Base-by-base conservation (phyloP, 2,797 vertebrate species). In the Eurystomus glaucurus region DNA sequence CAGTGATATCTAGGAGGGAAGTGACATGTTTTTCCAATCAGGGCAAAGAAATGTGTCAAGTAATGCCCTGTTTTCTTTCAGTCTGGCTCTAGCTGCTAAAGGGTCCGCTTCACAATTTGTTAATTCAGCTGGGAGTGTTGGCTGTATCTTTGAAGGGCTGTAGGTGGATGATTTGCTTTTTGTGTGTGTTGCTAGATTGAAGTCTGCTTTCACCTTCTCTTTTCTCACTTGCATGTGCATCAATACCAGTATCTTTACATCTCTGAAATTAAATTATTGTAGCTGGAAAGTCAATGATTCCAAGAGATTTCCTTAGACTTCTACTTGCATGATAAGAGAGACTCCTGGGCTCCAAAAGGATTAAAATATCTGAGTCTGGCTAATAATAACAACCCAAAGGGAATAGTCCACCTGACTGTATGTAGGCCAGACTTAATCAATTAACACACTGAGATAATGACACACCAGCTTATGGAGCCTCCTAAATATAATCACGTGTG, bases 361-460 rank as follows among this genome's bases (percentile, higher is more conserved):
- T 97, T 87, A n/a, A 74, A 87, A 79, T 50, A 50, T 23, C 77
- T 86, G 39, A 11, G n/a, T 84, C 62, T 82, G 92, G 66, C 80
- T 95, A 79, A 86, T 76, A 88, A 65, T 74, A 90, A 79, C 28
- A 84, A 54, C 20, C 43, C 62, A 45, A 90, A 86, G 69, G 72
- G 76, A 88, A 65, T 31, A 52, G 65, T 55, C 77, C 94, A 57
- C 41, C 77, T 80, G 77, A 86, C 62, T 79, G 45, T 37, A 78
- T 76, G 39, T 88, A 69, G 92, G 90, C 66, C 88, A 93, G 86
- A 76, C 85, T 88, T 94, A 87, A 76, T 84, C 84, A 90, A 91
- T 76, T 92, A 93, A 68, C 80, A 80, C 85, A 52, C 71, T 31
- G 37, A 70, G 78, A 82, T 92, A 89, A 91, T 61, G 71, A 83